phyloP scores from a whole-genome alignment of 2,888 invertebrate species.

The Drosophila conformis region DNA sequence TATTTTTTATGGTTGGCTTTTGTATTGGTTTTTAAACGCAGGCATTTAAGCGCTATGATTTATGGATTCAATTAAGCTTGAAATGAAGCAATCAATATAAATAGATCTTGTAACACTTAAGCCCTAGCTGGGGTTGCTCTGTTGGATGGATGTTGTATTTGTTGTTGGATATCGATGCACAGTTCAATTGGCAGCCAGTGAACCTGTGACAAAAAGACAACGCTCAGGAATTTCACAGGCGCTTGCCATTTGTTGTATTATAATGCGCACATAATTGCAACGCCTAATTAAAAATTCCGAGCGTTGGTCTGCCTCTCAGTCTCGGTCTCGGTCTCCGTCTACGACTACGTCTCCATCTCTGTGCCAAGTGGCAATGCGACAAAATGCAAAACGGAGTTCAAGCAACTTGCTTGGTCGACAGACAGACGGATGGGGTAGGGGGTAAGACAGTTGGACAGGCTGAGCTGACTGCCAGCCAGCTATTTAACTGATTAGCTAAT shows the following conservation, averaged over 20 bases:
- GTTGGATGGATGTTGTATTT: constrained; percentile 3
- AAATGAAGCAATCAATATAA: constrained; percentile 72
- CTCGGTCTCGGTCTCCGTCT: constrained; percentile 3
- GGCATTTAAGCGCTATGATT: constrained; percentile 47
- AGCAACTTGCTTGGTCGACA: constrained; percentile 51
- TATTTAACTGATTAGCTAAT: constrained; percentile 69
- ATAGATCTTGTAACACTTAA: constrained; percentile 47
- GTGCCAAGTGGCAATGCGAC: constrained; percentile 56
- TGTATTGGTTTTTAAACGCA: constrained; percentile 64
- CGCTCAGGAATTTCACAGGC: constrained; percentile 69
- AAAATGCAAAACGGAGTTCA: constrained; percentile 50
- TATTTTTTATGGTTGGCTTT: constrained; percentile 21
- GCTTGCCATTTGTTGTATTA: constrained; percentile 57
- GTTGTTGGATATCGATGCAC: constrained; percentile 5
- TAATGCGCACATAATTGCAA: constrained; percentile 76
- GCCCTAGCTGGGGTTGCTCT: constrained; percentile 7
- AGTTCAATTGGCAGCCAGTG: constrained; percentile 52
- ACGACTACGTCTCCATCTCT: constrained; percentile 19
- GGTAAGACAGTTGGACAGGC: constrained; percentile 18
- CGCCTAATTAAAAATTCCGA: constrained; percentile 71
- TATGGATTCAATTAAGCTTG: constrained; percentile 59
- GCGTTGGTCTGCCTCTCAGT: constrained; percentile 52
- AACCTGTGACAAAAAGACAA: constrained; percentile 42
- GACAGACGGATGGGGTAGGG: background rate
- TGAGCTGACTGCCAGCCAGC: constrained; percentile 46